Evolutionary conservation across 2,797 vertebrate genomes (phyloP), one percentile per base, ranked within the genome.

Genomic region (Hoplostethus mediterraneus): DNA sequence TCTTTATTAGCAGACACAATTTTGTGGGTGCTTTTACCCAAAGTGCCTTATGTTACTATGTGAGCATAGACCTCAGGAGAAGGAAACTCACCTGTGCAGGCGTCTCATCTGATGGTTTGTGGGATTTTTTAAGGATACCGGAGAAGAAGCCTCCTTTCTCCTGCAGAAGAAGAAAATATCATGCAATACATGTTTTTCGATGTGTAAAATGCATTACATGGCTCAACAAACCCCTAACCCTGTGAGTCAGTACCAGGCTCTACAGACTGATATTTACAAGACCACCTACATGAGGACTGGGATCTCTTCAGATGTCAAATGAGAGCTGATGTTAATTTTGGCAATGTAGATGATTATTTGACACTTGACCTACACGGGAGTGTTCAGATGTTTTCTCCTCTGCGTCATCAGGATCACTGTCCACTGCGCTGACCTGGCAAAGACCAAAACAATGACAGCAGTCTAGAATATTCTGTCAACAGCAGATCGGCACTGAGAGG

Each of bases 71-170:
- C 33, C 33, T 55, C 53, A 33, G 53, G 6, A 16, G 53, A 5
- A 16, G 14, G 30, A 33, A 31, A 33, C 13, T 63, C 51, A 75
- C 64, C 72, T 75, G 42, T 9, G 16, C 73, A 47, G n/a, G 47
- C 0, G 71, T 14, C 14, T 78, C 86, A 6, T 88, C 85, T 58
- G 66, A 11, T 45, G 81, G 36, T 83, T 79, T 89, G 47, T 16
- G 47, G 0, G 77, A 14, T 60, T 87, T 90, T 60, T 75, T 87
- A n/a, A 74, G 68, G 40, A 89, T 66, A n/a, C 77, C 67, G 11
- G 69, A 80, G 58, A 88, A 69, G 45, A 89, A 65, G 6, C 45
- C n/a, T 49, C 80, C 78, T 5, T 63, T 89, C 55, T 83, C 86
- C 88, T 91, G 57, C 0, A 62, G 31, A 21, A 12, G 11, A 13